Conservation (phyloP, 2,113 vertebrate species). For the Amazona guildingii region DNA sequence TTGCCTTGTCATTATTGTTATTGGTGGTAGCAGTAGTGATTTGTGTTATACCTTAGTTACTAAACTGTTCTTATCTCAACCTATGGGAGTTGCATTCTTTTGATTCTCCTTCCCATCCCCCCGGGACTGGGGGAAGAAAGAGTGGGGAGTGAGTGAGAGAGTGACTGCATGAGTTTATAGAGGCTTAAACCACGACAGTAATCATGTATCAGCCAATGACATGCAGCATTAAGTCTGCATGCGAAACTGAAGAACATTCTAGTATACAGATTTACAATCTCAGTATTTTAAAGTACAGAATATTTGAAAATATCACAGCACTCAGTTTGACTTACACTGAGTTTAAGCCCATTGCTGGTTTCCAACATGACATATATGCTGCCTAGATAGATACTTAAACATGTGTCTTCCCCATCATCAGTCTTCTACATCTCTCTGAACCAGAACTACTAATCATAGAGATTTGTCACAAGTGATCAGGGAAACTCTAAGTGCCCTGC, state of each 20-base stretch:
- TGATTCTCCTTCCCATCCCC: too few relatives aligned
- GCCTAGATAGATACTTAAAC: background rate
- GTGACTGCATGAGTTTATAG: too few relatives aligned
- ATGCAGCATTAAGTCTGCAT: background rate
- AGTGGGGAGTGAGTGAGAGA: too few relatives aligned
- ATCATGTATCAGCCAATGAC: rapidly evolving
- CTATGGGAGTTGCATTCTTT: too few relatives aligned
- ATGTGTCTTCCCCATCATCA: rapidly evolving
- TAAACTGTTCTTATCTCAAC: too few relatives aligned
- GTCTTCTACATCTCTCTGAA: background rate
- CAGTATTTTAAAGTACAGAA: background rate
- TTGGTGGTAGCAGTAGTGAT: too few relatives aligned
- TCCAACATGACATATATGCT: background rate
- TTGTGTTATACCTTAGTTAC: too few relatives aligned
- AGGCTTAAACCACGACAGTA: too few relatives aligned
- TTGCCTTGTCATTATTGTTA: too few relatives aligned
- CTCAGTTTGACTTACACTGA: background rate
- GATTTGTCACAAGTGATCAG: background rate
- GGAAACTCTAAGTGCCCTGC: background rate
- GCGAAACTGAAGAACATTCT: background rate
- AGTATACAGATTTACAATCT: background rate
- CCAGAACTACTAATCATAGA: background rate
- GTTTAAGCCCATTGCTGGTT: background rate
- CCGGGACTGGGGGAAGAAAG: too few relatives aligned
- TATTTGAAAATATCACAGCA: background rate